Percentiles rank a stretch among this genome's conserved stretches.
Conservation (phyloP, 2,888 invertebrate species). For the Hyles lineata region DNA sequence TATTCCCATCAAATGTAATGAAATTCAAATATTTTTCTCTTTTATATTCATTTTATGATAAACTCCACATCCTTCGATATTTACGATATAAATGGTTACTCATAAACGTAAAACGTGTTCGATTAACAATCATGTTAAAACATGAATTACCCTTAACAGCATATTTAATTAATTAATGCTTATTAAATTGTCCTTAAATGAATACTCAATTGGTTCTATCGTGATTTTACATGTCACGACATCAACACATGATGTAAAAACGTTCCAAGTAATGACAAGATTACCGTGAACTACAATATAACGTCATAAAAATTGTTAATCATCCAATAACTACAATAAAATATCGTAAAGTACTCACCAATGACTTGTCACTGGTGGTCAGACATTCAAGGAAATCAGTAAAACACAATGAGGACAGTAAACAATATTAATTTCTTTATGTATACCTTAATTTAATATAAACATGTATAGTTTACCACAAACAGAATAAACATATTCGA, state of each 20-base stretch:
- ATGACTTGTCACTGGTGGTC: neutral
- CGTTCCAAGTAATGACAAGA: neutral
- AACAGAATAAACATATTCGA: neutral
- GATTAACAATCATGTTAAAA: neutral
- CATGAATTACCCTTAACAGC: neutral
- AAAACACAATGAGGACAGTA: neutral
- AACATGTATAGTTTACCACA: neutral
- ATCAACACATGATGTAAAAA: neutral
- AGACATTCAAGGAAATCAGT: constrained; percentile 6
- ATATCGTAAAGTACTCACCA: neutral
- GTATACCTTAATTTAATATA: neutral
- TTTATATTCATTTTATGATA: no score
- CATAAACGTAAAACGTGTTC: neutral
- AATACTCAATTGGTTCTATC: neutral
- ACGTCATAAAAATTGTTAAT: constrained; percentile 2
- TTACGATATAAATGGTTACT: no score
- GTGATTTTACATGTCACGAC: neutral
- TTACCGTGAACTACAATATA: neutral
- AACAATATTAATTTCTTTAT: neutral
- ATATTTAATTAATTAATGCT: neutral
- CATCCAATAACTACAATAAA: neutral
- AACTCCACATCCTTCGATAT: no score
- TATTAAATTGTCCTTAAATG: neutral
- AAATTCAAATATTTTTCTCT: no score
- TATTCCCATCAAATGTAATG: no score